Evolutionary conservation across 2,113 vertebrate species (phyloP).

Genomic region (Thryonomys swinderianus): DNA sequence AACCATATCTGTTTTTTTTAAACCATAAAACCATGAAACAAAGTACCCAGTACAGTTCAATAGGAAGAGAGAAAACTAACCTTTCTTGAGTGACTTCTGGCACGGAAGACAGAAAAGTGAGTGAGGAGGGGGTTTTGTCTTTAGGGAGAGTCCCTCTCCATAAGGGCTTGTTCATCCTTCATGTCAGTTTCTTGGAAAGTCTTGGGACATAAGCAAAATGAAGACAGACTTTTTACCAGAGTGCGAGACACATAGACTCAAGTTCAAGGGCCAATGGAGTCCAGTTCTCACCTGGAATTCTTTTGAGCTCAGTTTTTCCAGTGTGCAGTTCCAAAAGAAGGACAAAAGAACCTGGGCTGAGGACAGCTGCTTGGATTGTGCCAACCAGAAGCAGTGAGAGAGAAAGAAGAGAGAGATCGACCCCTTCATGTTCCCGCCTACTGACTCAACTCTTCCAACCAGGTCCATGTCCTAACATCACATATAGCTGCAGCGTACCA

Average conservation of each 20-base stretch:
- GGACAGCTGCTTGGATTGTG: background rate
- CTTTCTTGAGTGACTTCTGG: background rate
- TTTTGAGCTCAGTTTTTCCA: background rate
- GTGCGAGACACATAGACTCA: background rate
- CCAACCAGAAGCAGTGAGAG: background rate
- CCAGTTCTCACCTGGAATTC: background rate
- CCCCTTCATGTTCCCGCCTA: background rate
- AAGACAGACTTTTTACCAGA: background rate
- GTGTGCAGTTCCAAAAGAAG: background rate
- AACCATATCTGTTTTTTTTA: background rate
- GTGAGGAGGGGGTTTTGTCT: background rate
- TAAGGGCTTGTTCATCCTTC: background rate
- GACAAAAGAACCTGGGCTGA: background rate
- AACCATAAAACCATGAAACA: background rate
- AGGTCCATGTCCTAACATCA: background rate
- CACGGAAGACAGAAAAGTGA: background rate
- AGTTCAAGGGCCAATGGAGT: background rate
- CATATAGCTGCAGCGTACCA: background rate
- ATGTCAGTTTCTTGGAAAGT: background rate
- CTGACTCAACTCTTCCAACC: background rate
- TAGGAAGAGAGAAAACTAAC: background rate
- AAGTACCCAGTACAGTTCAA: background rate
- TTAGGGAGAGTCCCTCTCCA: background rate
- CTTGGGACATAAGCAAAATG: background rate
- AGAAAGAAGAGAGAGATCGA: background rate